phyloP scores from a whole-genome alignment of 2,888 invertebrate species.

The Cecidostiba fungosa region DNA sequence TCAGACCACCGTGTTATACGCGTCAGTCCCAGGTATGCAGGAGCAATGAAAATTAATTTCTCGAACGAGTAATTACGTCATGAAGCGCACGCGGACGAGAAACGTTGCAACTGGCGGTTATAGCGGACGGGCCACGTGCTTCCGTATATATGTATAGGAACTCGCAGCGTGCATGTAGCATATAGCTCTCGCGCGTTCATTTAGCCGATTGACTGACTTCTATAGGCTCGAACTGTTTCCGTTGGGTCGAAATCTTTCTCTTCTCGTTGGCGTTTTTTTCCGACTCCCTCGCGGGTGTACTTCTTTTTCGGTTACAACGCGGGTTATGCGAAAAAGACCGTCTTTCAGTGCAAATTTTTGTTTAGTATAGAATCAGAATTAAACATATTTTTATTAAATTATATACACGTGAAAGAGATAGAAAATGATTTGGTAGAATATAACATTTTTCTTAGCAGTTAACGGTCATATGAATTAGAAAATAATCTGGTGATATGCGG shows the following conservation, averaged over 20 bases:
- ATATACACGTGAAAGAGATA: too few relatives aligned
- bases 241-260: not conserved
- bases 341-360: not conserved
- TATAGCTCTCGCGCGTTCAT: not conserved
- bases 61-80: conserved; percentile 48
- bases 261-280: not conserved
- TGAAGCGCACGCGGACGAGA: not conserved
- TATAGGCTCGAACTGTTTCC: not conserved
- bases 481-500: too few relatives aligned
- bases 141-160: not conserved
- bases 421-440: too few relatives aligned
- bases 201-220: conserved; percentile 11
- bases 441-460: too few relatives aligned
- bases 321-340: not conserved
- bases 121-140: conserved; percentile 46
- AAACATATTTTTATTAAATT: too few relatives aligned
- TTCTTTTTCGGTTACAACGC: not conserved
- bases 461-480: too few relatives aligned
- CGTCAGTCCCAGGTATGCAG: conserved; percentile 35
- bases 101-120: conserved; percentile 4
- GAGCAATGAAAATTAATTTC: conserved; percentile 46
- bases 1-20: not conserved
- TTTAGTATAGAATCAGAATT: not conserved
- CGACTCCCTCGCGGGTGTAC: not conserved
- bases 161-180: conserved; percentile 1